These are phyloP conservation scores for Brachyrhaphis roseni DNA, from an alignment of 2,797 vertebrate genomes.

Conservation along the genomic window DNA sequence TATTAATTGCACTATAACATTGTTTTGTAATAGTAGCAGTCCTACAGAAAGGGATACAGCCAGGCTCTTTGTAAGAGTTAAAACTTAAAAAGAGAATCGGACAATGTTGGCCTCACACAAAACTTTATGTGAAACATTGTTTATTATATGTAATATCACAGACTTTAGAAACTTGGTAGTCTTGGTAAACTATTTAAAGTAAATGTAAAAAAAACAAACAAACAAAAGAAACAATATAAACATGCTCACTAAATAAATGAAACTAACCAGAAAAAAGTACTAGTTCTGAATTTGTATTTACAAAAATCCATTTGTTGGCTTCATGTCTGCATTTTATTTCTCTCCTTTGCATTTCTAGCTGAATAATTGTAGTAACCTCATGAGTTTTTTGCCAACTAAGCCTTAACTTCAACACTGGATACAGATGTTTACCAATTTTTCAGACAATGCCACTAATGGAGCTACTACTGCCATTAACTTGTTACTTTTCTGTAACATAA, in stretches of 20 bases:
- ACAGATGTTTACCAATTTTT: neutral
- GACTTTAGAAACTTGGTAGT: neutral
- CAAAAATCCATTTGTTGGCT: neutral
- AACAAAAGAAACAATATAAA: neutral
- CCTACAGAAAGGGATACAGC: neutral
- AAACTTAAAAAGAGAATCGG: neutral
- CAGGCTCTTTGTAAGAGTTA: neutral
- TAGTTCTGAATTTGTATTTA: neutral
- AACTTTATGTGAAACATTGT: neutral
- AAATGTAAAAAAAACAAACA: neutral
- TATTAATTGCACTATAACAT: neutral
- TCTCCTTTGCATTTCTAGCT: neutral
- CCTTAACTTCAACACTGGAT: neutral
- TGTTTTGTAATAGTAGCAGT: neutral
- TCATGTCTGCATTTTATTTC: neutral
- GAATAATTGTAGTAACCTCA: neutral
- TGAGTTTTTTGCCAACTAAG: neutral
- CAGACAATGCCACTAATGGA: neutral
- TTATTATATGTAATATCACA: neutral
- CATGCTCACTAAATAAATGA: neutral
- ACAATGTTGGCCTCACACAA: neutral
- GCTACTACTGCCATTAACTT: neutral
- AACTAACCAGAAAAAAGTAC: neutral
- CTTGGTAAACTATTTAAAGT: neutral
- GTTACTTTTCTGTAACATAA: neutral